A percentile compares a stretch with the other conserved stretches of the same genome.
These are phyloP conservation scores for Tragelaphus imberbis DNA, from an alignment of 2,113 vertebrate species.

Conservation along the genomic window DNA sequence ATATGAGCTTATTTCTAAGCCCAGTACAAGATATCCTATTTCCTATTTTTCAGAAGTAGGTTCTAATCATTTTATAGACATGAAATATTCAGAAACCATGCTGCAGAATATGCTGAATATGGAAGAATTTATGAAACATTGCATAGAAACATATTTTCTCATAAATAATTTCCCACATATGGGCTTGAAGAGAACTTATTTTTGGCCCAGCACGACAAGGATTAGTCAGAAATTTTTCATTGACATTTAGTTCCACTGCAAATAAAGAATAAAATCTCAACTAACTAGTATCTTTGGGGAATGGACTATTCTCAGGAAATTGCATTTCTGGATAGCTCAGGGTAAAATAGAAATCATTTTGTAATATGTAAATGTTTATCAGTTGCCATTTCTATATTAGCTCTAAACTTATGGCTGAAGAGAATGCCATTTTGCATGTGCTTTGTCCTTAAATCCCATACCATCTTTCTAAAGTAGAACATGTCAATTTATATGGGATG, in stretches of 20 bases:
- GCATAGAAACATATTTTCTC: conserved; percentile 19
- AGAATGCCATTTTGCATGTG: background rate
- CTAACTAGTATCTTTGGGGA: conserved; percentile 1
- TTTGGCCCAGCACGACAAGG: background rate
- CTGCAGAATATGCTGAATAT: conserved; percentile 29
- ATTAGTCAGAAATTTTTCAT: conserved; percentile 17
- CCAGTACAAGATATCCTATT: background rate
- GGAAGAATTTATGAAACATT: conserved; percentile 47
- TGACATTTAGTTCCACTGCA: conserved; percentile 4
- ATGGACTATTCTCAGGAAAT: background rate
- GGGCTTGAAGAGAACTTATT: background rate
- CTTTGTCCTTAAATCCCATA: background rate
- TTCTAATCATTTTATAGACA: conserved; percentile 25
- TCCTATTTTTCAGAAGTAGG: conserved; percentile 6
- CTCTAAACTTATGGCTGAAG: background rate
- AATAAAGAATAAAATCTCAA: conserved; percentile 16
- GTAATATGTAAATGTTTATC: background rate
- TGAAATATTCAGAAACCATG: conserved; percentile 39
- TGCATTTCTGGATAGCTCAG: background rate
- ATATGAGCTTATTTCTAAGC: conserved; percentile 12
- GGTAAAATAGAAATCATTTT: conserved; percentile 18
- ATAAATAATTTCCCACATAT: conserved; percentile 1
- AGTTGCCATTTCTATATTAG: background rate
- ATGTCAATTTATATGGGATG: background rate
- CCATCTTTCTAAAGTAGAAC: background rate